Evolutionary conservation across 2,113 vertebrate species (phyloP).

Genomic region (Channa maculata): DNA sequence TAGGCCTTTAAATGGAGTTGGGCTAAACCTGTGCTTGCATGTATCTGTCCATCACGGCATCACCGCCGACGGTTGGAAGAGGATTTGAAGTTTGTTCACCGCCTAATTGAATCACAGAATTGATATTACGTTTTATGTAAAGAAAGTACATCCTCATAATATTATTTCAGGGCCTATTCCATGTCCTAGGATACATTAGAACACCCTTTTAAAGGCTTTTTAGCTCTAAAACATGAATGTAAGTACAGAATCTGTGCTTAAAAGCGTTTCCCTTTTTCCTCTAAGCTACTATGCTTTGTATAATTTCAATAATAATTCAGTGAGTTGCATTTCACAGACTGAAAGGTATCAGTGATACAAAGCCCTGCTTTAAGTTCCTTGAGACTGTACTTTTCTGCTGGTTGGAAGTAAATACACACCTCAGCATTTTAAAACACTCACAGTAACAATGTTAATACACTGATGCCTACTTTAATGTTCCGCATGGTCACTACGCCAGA

Average conservation of each 20-base stretch:
- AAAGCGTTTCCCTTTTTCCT: background rate
- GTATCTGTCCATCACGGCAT: slow-evolving; percentile 20
- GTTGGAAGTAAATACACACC: background rate
- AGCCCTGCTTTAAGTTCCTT: background rate
- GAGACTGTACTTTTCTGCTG: background rate
- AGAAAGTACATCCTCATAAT: slow-evolving; percentile 10
- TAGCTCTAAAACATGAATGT: background rate
- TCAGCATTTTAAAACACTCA: background rate
- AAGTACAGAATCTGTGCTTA: background rate
- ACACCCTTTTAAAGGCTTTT: background rate
- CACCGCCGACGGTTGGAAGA: background rate
- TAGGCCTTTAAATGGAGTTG: slow-evolving; percentile 42
- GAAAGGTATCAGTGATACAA: background rate
- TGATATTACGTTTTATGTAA: slow-evolving; percentile 32
- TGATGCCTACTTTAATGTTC: background rate
- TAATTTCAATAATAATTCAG: background rate
- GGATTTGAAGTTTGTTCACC: slow-evolving; percentile 13
- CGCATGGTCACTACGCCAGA: background rate
- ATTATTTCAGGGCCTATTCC: background rate
- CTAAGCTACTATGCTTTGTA: background rate
- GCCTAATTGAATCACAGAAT: slow-evolving; percentile 37
- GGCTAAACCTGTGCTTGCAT: slow-evolving; percentile 31
- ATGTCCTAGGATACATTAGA: slow-evolving; percentile 8
- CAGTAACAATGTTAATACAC: background rate
- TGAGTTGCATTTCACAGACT: background rate